These are phyloP conservation scores for Hydrotaea cyrtoneurina DNA, from an alignment of 2,888 invertebrate genomes.

Conservation along the genomic window DNA sequence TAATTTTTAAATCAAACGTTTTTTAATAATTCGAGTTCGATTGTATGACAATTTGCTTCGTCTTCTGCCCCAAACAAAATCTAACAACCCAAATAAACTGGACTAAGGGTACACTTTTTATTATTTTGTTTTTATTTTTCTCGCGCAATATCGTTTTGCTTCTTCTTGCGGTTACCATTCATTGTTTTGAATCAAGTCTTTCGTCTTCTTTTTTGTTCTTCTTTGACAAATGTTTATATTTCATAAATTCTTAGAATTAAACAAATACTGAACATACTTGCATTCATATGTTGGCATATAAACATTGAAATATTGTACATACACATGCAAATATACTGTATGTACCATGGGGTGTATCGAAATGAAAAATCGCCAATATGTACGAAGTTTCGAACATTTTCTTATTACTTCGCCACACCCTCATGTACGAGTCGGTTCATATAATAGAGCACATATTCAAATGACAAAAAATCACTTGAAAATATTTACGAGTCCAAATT, in stretches of 20 bases:
- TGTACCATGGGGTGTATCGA: no score
- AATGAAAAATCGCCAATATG: no score
- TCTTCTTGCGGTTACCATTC: not conserved
- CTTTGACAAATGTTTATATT: conserved; percentile 49
- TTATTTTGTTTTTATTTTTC: not conserved
- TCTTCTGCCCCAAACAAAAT: no score
- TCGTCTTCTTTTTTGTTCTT: not conserved
- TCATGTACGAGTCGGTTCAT: not conserved
- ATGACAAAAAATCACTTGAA: conserved; percentile 42
- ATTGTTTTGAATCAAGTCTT: not conserved
- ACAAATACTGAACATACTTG: not conserved
- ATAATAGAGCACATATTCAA: not conserved
- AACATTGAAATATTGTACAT: not conserved
- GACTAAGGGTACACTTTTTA: no score
- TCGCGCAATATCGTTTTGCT: not conserved
- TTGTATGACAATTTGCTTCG: no score
- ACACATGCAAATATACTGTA: conserved; percentile 9
- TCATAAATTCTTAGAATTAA: conserved; percentile 52
- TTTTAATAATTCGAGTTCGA: no score
- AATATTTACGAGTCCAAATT: not conserved
- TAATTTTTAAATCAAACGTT: no score
- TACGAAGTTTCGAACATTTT: no score
- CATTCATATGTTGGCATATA: not conserved
- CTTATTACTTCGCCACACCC: no score
- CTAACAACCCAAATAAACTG: no score